Conservation (phyloP, 2,888 invertebrate genomes). For the Thymelicus sylvestris region DNA sequence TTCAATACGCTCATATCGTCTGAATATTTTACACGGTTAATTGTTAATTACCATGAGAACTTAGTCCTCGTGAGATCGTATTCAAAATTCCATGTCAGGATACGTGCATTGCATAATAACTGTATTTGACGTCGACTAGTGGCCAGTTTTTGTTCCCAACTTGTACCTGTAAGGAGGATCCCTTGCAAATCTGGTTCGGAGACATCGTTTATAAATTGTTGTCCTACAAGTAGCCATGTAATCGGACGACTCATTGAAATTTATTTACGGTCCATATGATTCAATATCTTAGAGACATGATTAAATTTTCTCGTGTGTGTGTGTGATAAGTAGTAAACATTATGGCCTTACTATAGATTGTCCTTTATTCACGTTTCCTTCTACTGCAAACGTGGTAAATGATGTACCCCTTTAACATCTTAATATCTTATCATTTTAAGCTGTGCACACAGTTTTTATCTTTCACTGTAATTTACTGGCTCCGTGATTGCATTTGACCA, state of each 20-base stretch:
- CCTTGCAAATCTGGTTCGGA: conserved; percentile 10
- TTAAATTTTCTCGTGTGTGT: neutral
- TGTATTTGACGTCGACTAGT: conserved; percentile 24
- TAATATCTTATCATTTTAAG: neutral
- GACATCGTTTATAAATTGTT: conserved; percentile 8
- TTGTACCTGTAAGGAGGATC: neutral
- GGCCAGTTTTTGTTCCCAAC: conserved; percentile 14
- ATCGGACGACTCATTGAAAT: conserved; percentile 8
- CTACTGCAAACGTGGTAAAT: neutral
- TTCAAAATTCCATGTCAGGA: conserved; percentile 48
- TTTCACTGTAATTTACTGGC: neutral
- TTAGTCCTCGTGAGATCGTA: conserved; percentile 53
- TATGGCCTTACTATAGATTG: too few species aligned
- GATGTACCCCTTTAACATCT: neutral
- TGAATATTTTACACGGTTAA: conserved; percentile 11
- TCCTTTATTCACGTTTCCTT: neutral
- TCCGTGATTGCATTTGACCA: conserved; percentile 22
- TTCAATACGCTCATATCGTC: neutral
- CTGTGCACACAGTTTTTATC: neutral
- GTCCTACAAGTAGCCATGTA: neutral
- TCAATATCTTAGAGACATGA: neutral
- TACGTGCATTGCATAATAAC: conserved; percentile 39
- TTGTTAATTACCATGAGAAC: conserved; percentile 11
- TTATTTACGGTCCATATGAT: neutral
- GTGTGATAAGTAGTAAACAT: too few species aligned